phyloP scores from a whole-genome alignment of 2,797 vertebrate genomes.

The Setipinna tenuifilis region DNA sequence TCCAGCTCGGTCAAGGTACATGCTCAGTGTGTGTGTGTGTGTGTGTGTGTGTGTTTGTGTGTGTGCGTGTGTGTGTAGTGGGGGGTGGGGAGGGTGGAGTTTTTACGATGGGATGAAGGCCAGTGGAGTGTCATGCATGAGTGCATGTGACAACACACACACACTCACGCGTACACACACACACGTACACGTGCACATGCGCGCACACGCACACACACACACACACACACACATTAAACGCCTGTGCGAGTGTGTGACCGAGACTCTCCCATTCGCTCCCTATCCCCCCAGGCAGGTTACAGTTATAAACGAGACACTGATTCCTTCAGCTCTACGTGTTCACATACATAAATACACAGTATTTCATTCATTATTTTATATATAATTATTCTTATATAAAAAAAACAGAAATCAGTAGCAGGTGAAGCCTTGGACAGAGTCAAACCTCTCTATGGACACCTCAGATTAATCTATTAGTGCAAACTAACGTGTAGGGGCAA shows the following conservation, averaged over 20 bases:
- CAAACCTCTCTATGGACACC: conserved; percentile 51
- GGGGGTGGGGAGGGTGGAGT: not conserved
- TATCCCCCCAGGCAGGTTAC: conserved; percentile 13
- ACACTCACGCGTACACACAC: not conserved
- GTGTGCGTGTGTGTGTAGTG: not conserved
- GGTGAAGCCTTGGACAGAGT: conserved; percentile 57
- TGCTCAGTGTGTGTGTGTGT: conserved; percentile 1
- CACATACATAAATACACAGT: conserved; percentile 63
- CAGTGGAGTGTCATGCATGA: conserved; percentile 19
- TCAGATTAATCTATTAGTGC: conserved; percentile 58
- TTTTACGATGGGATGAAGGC: conserved; percentile 11
- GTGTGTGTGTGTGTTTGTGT: not conserved
- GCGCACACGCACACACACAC: not conserved
- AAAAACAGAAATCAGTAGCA: conserved; percentile 57
- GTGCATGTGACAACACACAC: conserved; percentile 13
- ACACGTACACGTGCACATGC: too few species aligned
- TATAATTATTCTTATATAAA: not conserved
- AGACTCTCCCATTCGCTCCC: conserved; percentile 44
- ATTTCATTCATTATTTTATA: conserved; percentile 51
- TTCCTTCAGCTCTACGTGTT: conserved; percentile 40
- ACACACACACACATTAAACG: not conserved
- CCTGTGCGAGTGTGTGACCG: conserved; percentile 39
- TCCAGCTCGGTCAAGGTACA: conserved; percentile 12
- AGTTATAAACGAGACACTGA: conserved; percentile 25
- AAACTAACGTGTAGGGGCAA: conserved; percentile 53